phyloP scores from a whole-genome alignment of 2,797 vertebrate genomes.

The Holocentrus rufus region DNA sequence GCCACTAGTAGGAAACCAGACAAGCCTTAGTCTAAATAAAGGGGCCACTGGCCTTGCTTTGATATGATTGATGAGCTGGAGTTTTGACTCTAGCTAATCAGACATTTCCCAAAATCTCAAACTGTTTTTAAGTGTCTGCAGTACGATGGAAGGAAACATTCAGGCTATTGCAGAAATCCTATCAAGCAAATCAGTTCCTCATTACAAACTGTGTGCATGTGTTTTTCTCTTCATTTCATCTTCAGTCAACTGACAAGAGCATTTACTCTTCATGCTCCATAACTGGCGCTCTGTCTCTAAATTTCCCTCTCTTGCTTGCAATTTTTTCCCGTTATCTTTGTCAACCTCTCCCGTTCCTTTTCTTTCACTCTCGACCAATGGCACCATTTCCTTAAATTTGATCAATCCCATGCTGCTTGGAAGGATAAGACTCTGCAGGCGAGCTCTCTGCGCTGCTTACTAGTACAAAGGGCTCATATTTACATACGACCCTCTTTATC shows the following conservation, averaged over 20 bases:
- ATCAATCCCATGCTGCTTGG: conserved; percentile 63
- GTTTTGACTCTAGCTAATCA: no score
- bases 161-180: no score
- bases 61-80: no score
- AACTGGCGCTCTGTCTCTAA: conserved; percentile 2
- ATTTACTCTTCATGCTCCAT: conserved; percentile 1
- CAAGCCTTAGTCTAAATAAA: no score
- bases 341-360: conserved; percentile 12
- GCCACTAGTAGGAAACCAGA: no score
- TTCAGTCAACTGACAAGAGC: background rate
- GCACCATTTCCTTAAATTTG: conserved; percentile 57
- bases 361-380: conserved; percentile 37
- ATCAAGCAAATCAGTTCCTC: no score
- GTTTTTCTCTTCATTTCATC: background rate
- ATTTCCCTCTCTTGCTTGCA: conserved; percentile 17
- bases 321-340: conserved; percentile 9
- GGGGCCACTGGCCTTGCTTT: no score
- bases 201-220: no score
- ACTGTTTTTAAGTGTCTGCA: background rate
- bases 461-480: conserved; percentile 72
- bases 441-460: conserved; percentile 44
- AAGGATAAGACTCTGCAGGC: conserved; percentile 62
- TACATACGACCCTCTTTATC: conserved; percentile 76
- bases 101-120: background rate
- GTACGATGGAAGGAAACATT: no score